Conservation (phyloP, 2,888 invertebrate genomes). For the Philaethria dido region DNA sequence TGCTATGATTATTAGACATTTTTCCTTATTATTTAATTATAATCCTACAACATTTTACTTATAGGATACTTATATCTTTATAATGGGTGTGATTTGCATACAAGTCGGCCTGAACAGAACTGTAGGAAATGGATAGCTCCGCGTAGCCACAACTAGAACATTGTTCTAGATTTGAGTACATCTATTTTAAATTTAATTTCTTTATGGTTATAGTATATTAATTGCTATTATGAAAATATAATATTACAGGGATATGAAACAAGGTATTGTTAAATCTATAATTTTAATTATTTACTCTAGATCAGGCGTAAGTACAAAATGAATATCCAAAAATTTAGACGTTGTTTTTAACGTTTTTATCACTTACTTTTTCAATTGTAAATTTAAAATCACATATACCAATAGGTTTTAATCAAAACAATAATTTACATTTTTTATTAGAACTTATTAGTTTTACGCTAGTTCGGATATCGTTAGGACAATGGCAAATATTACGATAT, state of each 20-base stretch:
- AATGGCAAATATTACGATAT: background rate
- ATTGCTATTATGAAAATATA: background rate
- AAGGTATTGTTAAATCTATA: no score
- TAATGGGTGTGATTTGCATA: conserved; percentile 33
- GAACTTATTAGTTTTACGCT: background rate
- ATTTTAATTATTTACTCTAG: no score
- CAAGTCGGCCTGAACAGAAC: conserved; percentile 29
- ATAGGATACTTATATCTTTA: conserved; percentile 25
- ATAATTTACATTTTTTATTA: background rate
- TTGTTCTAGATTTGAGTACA: conserved; percentile 16
- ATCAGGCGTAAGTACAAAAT: no score
- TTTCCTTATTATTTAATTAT: conserved; percentile 27
- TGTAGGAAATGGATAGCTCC: conserved; percentile 33
- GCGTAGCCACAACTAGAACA: conserved; percentile 19
- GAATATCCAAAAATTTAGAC: no score
- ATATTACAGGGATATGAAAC: background rate
- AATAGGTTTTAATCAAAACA: background rate
- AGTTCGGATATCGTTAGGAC: background rate
- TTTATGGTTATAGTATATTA: background rate
- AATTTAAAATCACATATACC: background rate
- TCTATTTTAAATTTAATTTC: background rate
- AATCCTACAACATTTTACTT: conserved; percentile 24
- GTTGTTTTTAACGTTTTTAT: no score
- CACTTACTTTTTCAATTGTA: background rate
- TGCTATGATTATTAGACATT: conserved; percentile 21